Conservation (phyloP, 2,797 vertebrate genomes). For the Brotogeris chrysoptera region DNA sequence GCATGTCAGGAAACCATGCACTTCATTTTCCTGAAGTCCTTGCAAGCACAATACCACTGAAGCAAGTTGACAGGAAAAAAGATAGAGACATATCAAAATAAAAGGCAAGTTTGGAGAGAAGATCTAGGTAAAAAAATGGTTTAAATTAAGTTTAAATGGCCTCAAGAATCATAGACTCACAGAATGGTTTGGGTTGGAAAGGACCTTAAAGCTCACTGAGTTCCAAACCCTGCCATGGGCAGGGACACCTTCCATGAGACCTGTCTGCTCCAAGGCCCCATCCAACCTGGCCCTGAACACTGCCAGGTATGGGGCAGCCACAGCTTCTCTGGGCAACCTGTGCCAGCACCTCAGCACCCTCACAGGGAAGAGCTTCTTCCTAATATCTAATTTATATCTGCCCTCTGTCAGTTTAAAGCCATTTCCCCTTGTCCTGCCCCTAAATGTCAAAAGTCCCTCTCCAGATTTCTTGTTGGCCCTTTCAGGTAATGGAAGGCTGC, state of each 20-base stretch:
- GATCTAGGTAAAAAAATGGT: background rate
- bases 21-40: background rate
- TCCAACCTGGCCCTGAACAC: background rate
- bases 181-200: background rate
- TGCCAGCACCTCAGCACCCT: background rate
- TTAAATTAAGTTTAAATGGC: background rate
- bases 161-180: background rate
- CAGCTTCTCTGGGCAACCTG: background rate
- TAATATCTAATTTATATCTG: background rate
- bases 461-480: background rate
- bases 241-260: background rate
- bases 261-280: background rate
- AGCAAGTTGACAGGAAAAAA: background rate
- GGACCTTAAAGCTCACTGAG: background rate
- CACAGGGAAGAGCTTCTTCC: background rate
- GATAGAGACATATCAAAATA: background rate
- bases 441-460: background rate
- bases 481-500: background rate
- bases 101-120: background rate
- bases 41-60: fast-evolving
- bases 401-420: background rate
- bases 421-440: background rate
- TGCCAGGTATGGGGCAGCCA: background rate
- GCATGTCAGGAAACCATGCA: background rate
- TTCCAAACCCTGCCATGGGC: background rate